phyloP scores from a whole-genome alignment of 2,888 invertebrate species.

The Lepidochrysops patricia region DNA sequence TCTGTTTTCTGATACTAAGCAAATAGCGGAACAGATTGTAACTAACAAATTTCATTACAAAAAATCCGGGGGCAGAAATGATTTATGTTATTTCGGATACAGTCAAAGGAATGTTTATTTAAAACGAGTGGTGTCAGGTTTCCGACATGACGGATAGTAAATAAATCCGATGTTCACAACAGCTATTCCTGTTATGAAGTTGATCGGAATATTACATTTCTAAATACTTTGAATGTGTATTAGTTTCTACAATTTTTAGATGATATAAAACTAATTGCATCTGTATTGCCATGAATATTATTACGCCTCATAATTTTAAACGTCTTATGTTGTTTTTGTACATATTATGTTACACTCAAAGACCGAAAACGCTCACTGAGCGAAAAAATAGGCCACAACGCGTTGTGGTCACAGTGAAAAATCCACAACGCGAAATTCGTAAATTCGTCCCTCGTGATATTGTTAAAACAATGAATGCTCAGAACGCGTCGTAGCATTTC shows the following conservation, averaged over 20 bases:
- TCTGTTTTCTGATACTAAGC: slow-evolving; percentile 65
- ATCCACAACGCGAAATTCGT: too few species aligned
- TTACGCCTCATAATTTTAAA: too few species aligned
- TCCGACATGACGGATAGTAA: slow-evolving; percentile 29
- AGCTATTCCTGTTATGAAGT: not conserved
- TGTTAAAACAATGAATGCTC: too few species aligned
- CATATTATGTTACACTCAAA: too few species aligned
- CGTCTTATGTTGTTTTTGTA: too few species aligned
- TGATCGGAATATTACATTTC: not conserved
- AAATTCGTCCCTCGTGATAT: too few species aligned
- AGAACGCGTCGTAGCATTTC: too few species aligned
- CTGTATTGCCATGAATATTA: too few species aligned
- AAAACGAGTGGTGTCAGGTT: slow-evolving; percentile 43
- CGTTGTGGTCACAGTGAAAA: too few species aligned
- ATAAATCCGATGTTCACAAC: slow-evolving; percentile 32
- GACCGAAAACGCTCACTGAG: too few species aligned
- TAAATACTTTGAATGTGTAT: not conserved
- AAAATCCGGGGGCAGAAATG: slow-evolving; percentile 53
- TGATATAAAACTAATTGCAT: not conserved
- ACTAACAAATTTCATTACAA: slow-evolving; percentile 63
- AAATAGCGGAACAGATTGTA: slow-evolving; percentile 74
- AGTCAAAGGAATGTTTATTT: slow-evolving; percentile 58
- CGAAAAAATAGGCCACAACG: too few species aligned
- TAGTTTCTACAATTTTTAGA: not conserved
- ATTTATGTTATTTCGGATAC: slow-evolving; percentile 71